Conservation (phyloP, 1,140 invertebrate genomes). For the Littorina saxatilis region DNA sequence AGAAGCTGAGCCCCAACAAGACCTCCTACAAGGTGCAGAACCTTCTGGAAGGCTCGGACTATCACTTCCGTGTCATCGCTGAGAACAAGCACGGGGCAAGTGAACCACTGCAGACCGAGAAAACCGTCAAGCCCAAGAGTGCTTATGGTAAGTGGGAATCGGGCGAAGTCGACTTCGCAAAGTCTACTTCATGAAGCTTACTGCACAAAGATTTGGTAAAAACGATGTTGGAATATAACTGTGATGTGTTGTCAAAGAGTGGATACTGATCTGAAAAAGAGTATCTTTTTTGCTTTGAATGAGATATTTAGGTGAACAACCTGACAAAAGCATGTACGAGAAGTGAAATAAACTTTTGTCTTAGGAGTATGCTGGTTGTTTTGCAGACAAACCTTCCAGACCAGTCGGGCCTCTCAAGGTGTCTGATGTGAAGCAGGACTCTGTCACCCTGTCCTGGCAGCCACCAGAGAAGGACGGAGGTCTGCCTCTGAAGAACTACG, state of each 20-base stretch:
- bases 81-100: conserved; percentile 97
- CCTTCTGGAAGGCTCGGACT: conserved; percentile 91
- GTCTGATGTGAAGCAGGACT: conserved; percentile 96
- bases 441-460: conserved; percentile 94
- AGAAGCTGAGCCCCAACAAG: conserved; percentile 84
- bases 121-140: conserved; percentile 62
- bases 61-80: conserved; percentile 93
- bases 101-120: conserved; percentile 87
- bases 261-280: too few species aligned
- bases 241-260: too few species aligned
- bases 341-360: neutral
- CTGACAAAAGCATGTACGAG: neutral
- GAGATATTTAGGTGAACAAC: too few species aligned
- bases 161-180: too few species aligned
- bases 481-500: conserved; percentile 95
- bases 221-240: too few species aligned
- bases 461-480: conserved; percentile 93
- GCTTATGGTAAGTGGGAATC: conserved; percentile 61
- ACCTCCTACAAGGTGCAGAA: conserved; percentile 89
- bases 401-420: conserved; percentile 88
- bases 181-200: too few species aligned
- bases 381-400: conserved; percentile 89
- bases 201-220: too few species aligned
- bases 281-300: too few species aligned
- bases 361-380: too few species aligned